Percentiles rank a stretch among this genome's conserved stretches.
Evolutionary conservation across 1,140 invertebrate species (phyloP).

Genomic region (Nixonia krombeini): DNA sequence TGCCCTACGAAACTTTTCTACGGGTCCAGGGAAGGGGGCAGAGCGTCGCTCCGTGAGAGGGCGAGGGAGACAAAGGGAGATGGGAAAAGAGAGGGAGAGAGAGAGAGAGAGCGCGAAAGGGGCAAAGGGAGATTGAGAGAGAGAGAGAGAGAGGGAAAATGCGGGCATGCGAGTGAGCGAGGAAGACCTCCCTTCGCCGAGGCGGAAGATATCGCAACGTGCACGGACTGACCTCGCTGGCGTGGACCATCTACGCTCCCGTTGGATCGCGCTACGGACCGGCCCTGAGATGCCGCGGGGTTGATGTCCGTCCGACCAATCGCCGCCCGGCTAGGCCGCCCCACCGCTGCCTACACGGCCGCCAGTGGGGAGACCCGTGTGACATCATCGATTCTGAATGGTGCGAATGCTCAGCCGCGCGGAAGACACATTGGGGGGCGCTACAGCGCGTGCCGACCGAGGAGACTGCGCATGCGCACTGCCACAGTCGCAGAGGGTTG

Average conservation of each 20-base stretch:
- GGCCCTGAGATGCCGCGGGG: constrained; percentile 33
- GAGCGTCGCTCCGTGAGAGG: background rate
- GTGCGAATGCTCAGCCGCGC: constrained; percentile 69
- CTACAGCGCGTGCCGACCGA: constrained; percentile 24
- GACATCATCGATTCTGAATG: constrained; percentile 72
- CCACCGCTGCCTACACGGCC: constrained; percentile 28
- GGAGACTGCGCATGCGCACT: constrained; percentile 44
- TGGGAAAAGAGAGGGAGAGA: background rate
- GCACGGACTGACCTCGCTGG: constrained; percentile 49
- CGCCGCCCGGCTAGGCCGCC: constrained; percentile 13
- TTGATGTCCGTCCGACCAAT: constrained; percentile 40
- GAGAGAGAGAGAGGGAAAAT: constrained; percentile 1
- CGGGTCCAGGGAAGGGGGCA: background rate
- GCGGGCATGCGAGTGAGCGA: no score
- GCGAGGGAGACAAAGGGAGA: background rate
- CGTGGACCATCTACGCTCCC: constrained; percentile 39
- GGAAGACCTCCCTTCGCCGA: constrained; percentile 26
- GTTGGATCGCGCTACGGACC: constrained; percentile 51
- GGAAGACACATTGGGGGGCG: constrained; percentile 70
- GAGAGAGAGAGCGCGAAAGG: background rate
- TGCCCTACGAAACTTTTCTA: constrained; percentile 13
- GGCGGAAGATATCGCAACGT: constrained; percentile 31
- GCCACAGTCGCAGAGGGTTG: constrained; percentile 13
- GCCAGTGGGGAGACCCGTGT: constrained; percentile 46
- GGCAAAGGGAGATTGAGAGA: no score